phyloP scores from a whole-genome alignment of 35 echinoderm and acorn worm species.

The Eucidaris tribuloides region DNA sequence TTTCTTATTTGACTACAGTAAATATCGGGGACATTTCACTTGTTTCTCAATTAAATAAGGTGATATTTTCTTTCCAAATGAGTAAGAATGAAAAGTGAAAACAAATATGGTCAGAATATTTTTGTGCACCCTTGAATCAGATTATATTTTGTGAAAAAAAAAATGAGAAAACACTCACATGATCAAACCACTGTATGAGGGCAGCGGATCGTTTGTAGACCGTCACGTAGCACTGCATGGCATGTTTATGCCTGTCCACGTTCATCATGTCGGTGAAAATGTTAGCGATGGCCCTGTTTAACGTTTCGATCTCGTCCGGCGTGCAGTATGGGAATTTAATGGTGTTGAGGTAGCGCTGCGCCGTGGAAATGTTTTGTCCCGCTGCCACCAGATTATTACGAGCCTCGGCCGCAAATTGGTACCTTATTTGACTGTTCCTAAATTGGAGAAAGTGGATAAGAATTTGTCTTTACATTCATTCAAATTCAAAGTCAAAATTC shows the following conservation, averaged over 20 bases:
- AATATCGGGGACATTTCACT: no score
- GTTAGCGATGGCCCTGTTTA: slow-evolving; percentile 65
- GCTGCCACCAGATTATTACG: slow-evolving; percentile 93
- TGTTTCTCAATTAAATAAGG: no score
- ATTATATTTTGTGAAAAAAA: no score
- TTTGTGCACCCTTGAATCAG: no score
- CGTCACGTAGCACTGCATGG: slow-evolving; percentile 77
- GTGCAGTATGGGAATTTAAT: slow-evolving; percentile 98
- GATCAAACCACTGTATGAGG: slow-evolving; percentile 95
- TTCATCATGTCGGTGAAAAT: slow-evolving; percentile 88
- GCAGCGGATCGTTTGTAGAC: slow-evolving; percentile 74
- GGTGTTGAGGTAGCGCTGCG: slow-evolving; percentile 79
- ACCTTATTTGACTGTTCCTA: slow-evolving; percentile 55
- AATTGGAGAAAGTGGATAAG: background rate
- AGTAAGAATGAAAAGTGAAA: no score
- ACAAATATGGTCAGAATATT: no score
- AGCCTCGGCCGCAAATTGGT: slow-evolving; percentile 81
- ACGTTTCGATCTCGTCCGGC: slow-evolving; percentile 59
- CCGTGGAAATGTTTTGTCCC: slow-evolving; percentile 78
- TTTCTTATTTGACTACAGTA: no score
- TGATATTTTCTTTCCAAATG: no score
- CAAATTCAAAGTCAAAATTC: no score
- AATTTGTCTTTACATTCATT: no score
- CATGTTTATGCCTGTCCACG: slow-evolving; percentile 79
- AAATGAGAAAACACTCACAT: no score